Evolutionary conservation across 2,888 invertebrate species (phyloP).

Genomic region (Melipona bicolor): DNA sequence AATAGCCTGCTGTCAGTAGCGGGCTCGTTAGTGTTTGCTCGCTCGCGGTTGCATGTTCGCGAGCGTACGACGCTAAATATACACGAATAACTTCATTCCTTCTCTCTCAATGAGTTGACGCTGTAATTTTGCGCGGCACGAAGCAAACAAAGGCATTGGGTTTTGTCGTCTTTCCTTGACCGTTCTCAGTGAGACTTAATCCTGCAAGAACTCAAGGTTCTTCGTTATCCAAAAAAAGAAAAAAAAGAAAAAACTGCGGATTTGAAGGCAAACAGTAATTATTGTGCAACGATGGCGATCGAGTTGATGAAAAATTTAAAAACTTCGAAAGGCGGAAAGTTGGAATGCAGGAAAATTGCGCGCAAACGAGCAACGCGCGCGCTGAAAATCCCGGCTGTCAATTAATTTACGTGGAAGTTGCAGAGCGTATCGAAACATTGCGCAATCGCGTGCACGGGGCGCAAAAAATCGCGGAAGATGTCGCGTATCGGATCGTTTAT

Average conservation of each 20-base stretch:
- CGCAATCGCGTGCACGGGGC: background rate
- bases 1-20: constrained; percentile 40
- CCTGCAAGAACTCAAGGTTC: too few species aligned
- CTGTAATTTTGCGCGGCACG: background rate
- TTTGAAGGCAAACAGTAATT: background rate
- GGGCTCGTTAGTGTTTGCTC: constrained; percentile 24
- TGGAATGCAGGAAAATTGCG: background rate
- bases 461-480: constrained; percentile 20
- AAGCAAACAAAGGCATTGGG: background rate
- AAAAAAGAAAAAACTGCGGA: too few species aligned
- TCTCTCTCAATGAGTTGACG: background rate
- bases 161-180: too few species aligned
- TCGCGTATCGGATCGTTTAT: constrained; percentile 10
- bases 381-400: background rate
- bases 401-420: constrained; percentile 7
- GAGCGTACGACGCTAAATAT: constrained; percentile 2
- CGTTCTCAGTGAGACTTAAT: too few species aligned
- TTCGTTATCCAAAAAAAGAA: too few species aligned
- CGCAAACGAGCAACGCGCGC: too few species aligned
- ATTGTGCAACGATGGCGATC: background rate
- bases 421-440: background rate
- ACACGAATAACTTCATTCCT: constrained; percentile 6
- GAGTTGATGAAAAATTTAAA: background rate
- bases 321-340: background rate
- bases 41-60: constrained; percentile 5